Evolutionary conservation across 1,140 invertebrate genomes (phyloP).

Genomic region (Phthorimaea operculella): DNA sequence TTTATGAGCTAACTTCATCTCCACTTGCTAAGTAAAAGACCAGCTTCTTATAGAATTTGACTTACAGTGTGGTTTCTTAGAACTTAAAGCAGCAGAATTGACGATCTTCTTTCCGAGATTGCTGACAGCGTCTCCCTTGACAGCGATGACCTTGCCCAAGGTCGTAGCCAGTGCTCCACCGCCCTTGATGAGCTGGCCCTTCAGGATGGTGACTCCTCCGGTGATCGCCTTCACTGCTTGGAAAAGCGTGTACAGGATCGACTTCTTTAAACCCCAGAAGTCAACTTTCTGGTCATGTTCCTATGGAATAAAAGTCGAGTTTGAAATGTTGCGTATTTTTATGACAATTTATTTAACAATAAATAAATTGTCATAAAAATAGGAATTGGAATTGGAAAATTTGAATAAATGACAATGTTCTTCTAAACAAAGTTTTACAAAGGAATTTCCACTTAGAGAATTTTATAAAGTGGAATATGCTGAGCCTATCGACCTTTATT

Average conservation of each 20-base stretch:
- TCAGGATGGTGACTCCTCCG: slow-evolving; percentile 83
- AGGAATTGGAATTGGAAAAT: too few relatives aligned
- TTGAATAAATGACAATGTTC: too few relatives aligned
- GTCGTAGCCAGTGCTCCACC: slow-evolving; percentile 79
- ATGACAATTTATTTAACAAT: too few relatives aligned
- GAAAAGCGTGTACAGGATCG: slow-evolving; percentile 80
- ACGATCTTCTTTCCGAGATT: slow-evolving; percentile 81
- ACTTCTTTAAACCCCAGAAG: slow-evolving; percentile 82
- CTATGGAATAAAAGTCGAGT: neutral
- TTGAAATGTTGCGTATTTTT: too few relatives aligned
- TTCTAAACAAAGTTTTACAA: too few relatives aligned
- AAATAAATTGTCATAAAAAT: too few relatives aligned
- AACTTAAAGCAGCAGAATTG: slow-evolving; percentile 74
- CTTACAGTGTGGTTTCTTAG: slow-evolving; percentile 59
- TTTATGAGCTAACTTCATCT: too few relatives aligned
- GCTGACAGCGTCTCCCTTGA: slow-evolving; percentile 79
- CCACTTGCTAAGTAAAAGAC: too few relatives aligned
- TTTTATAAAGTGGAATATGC: too few relatives aligned
- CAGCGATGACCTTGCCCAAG: slow-evolving; percentile 77
- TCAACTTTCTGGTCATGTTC: slow-evolving; percentile 71
- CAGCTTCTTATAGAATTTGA: slow-evolving; percentile 6
- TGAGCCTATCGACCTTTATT: too few relatives aligned
- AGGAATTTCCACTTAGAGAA: too few relatives aligned
- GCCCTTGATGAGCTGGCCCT: slow-evolving; percentile 86
- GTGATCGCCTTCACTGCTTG: slow-evolving; percentile 88